Conservation (phyloP, 2,797 vertebrate species). For the Astyanax mexicanus region DNA sequence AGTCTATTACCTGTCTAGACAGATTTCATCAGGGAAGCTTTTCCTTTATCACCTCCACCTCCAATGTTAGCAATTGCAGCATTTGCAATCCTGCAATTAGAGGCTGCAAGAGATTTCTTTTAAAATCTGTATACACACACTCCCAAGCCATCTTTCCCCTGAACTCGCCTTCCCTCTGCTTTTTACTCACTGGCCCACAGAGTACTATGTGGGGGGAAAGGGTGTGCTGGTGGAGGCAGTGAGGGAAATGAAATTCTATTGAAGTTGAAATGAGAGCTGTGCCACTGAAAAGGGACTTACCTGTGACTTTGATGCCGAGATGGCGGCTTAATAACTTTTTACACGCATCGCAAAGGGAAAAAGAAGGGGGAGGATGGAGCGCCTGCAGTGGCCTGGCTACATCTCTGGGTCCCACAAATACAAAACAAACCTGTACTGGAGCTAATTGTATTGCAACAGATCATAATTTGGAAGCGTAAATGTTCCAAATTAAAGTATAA, state of each 20-base stretch:
- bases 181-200: slow-evolving; percentile 2
- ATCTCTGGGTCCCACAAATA: neutral
- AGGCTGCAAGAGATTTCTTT: neutral
- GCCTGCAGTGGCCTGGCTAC: neutral
- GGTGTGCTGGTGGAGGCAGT: slow-evolving; percentile 14
- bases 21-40: neutral
- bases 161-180: neutral
- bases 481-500: too few species aligned
- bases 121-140: neutral
- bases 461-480: neutral
- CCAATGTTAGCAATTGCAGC: slow-evolving; percentile 6
- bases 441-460: slow-evolving; percentile 7
- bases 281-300: slow-evolving; percentile 42
- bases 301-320: slow-evolving; percentile 54
- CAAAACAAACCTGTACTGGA: slow-evolving; percentile 16
- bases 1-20: slow-evolving; percentile 19
- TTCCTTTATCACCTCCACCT: slow-evolving; percentile 1
- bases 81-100: slow-evolving; percentile 3
- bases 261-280: slow-evolving; percentile 48
- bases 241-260: slow-evolving; percentile 49
- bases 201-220: slow-evolving; percentile 18
- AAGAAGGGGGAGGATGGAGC: too few species aligned
- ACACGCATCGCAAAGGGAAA: slow-evolving; percentile 30
- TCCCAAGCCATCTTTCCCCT: slow-evolving; percentile 7
- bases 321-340: slow-evolving; percentile 55